These are phyloP conservation scores for Pangasius mekongensis DNA, from an alignment of 2,797 vertebrate species.

Conservation along the genomic window DNA sequence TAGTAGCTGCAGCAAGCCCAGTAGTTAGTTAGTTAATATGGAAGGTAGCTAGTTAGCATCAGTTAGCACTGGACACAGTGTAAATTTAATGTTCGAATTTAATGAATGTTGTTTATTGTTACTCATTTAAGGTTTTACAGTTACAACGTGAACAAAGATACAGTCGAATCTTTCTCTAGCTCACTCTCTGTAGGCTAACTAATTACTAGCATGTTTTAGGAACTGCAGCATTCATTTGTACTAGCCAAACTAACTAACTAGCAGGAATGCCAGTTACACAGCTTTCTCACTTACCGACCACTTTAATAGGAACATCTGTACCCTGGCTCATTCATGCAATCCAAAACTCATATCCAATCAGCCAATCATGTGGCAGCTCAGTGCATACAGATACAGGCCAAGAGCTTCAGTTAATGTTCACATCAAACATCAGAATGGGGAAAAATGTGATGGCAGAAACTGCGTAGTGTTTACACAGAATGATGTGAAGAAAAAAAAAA, in stretches of 20 bases:
- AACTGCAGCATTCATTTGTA: neutral
- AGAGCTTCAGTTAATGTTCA: neutral
- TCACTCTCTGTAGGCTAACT: neutral
- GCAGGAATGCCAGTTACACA: neutral
- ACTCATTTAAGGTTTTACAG: neutral
- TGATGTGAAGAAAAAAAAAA: too few relatives aligned
- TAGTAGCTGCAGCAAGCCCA: neutral
- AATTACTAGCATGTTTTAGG: neutral
- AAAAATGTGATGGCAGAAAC: neutral
- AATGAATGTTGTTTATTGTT: neutral
- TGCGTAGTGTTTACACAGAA: neutral
- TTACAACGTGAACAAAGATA: neutral
- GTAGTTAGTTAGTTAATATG: neutral
- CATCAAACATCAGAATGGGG: neutral
- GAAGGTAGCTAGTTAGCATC: neutral
- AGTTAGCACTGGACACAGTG: neutral
- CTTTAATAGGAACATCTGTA: too few relatives aligned
- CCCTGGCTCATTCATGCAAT: too few relatives aligned
- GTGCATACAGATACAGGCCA: neutral
- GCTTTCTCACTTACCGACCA: neutral
- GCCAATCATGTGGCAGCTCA: neutral
- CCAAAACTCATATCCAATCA: too few relatives aligned
- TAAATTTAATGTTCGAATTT: neutral
- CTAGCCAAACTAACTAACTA: neutral
- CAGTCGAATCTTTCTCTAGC: neutral